Evolutionary conservation across 2,888 invertebrate species (phyloP), one percentile per base, ranked within the genome.

Genomic region (Mayetiola destructor): DNA sequence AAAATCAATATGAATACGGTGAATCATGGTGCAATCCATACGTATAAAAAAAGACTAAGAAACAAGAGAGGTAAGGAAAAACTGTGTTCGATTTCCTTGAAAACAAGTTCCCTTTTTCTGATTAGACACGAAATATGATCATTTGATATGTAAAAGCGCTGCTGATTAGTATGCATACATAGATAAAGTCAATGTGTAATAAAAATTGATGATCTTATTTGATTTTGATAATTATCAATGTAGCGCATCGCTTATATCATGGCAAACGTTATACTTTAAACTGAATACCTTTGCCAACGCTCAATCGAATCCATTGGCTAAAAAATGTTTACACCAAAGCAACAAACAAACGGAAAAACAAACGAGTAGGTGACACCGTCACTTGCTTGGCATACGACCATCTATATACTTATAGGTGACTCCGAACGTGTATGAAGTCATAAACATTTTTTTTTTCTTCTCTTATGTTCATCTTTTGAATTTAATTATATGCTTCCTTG

Each of bases 41-140:
- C n/a, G n/a, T n/a, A n/a, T n/a, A n/a, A n/a, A 27, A 48, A 48
- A 27, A 27, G 48, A 48, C 23, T 48, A 27, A 27, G n/a, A 48
- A 48, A 27, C 48, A 27, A 12, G 4, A 4, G 4, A 2, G 3
- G 27, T 48, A 48, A 14, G 37, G 36, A 55, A 55, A 18, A 37
- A 55, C 23, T 36, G 18, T 55, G 32, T 18, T 55, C 35, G 55
- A 16, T 36, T 55, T 55, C 55, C 55, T 55, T 55, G 55, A 55
- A 55, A 55, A 55, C 55, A 55, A 55, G 55, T 55, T 55, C 55
- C 55, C 55, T 55, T 55, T 55, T 55, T 55, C 35, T 32, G 18
- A 48, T 48, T 48, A 9, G 37, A 48, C 32, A 32, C 12, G 48
- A 48, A 23, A 48, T 12, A 20, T 42, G 42, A 16, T n/a, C 20